Conservation (phyloP, 37 sponge, comb jelly and placozoan genomes). For the Agelas oroides region DNA sequence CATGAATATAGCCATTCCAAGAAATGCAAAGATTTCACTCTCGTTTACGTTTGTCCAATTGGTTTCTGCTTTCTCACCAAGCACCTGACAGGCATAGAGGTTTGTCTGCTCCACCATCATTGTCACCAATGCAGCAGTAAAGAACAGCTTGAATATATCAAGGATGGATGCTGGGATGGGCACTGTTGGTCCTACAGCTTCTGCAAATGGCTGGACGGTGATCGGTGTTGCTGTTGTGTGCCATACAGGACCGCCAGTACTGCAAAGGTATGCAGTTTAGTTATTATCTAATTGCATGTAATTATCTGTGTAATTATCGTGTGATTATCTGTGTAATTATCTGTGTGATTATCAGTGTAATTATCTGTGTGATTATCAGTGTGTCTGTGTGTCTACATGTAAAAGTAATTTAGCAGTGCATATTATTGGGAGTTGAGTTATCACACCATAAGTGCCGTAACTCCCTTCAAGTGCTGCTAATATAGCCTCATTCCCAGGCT, state of each 20-base stretch:
- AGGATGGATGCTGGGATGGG: not conserved
- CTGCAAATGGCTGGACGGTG: not conserved
- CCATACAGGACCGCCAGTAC: not conserved
- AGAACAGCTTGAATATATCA: not conserved
- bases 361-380: too few relatives aligned
- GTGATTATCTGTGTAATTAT: too few relatives aligned
- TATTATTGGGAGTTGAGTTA: too few relatives aligned
- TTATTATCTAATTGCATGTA: too few relatives aligned
- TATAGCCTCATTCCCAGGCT: too few relatives aligned
- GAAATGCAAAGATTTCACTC: constrained; percentile 28
- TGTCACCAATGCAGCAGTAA: not conserved
- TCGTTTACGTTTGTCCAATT: constrained; percentile 2
- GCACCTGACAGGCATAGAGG: constrained; percentile 43
- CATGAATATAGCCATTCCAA: constrained; percentile 49
- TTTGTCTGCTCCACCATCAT: constrained; percentile 13
- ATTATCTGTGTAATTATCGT: too few relatives aligned
- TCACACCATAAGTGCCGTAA: too few relatives aligned
- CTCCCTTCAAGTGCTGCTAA: too few relatives aligned
- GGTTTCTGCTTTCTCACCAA: constrained; percentile 8
- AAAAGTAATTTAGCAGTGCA: not conserved
- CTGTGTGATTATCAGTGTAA: too few relatives aligned
- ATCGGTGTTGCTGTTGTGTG: not conserved
- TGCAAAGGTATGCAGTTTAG: too few relatives aligned
- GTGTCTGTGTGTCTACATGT: too few relatives aligned
- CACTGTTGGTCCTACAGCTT: not conserved